Percentiles rank a stretch among this genome's conserved stretches.
These are phyloP conservation scores for Lagocephalus sceleratus DNA, from an alignment of 2,797 vertebrate genomes.

Conservation along the genomic window DNA sequence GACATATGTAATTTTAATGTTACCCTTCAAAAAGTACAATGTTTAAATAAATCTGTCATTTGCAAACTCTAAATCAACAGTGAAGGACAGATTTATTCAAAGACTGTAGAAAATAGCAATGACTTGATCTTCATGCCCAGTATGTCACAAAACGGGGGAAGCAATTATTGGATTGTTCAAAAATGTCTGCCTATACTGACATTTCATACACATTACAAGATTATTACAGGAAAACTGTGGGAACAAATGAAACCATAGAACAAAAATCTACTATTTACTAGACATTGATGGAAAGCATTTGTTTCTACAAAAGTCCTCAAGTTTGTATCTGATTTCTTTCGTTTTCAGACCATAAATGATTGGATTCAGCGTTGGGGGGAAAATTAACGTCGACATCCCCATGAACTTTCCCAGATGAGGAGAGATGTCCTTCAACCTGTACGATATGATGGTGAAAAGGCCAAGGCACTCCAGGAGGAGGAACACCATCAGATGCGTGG, in stretches of 20 bases:
- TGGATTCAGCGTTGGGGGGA: slow-evolving; percentile 68
- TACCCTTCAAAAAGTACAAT: no score
- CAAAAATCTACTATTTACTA: background rate
- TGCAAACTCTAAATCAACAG: no score
- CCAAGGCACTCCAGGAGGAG: slow-evolving; percentile 71
- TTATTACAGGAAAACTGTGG: background rate
- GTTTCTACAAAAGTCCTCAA: slow-evolving; percentile 38
- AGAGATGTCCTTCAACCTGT: slow-evolving; percentile 44
- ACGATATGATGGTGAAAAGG: slow-evolving; percentile 70
- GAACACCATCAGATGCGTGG: slow-evolving; percentile 69
- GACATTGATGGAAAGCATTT: slow-evolving; percentile 10
- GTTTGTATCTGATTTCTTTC: slow-evolving; percentile 63
- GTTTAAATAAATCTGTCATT: no score
- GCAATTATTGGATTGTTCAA: no score
- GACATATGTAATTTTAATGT: no score
- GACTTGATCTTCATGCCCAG: no score
- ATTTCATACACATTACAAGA: background rate
- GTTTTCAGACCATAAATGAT: slow-evolving; percentile 72
- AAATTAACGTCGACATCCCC: slow-evolving; percentile 53
- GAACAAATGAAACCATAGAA: background rate
- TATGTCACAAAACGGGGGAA: no score
- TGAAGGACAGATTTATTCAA: no score
- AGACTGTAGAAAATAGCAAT: no score
- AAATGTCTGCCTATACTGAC: background rate
- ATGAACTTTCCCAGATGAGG: slow-evolving; percentile 53